Conservation (phyloP, 2,888 invertebrate species). For the Aethes cnicana region DNA sequence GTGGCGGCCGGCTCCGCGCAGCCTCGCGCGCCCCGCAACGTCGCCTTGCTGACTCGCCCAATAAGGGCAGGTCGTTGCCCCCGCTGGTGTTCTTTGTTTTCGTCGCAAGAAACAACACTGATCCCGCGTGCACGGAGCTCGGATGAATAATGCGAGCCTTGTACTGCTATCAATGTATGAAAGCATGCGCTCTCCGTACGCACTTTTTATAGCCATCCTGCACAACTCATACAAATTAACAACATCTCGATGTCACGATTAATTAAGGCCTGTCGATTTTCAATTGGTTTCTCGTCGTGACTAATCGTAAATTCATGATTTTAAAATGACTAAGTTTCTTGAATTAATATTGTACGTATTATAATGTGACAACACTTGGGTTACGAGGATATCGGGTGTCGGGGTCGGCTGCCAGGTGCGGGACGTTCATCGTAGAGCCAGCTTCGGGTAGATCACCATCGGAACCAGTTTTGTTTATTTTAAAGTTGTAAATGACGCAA, state of each 20-base stretch:
- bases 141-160: constrained; percentile 27
- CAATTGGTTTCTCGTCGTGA: neutral
- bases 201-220: constrained; percentile 3
- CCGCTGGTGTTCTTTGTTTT: constrained; percentile 30
- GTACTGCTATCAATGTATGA: constrained; percentile 23
- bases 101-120: constrained; percentile 29
- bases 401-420: constrained; percentile 70
- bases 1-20: constrained; percentile 24
- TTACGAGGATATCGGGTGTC: constrained; percentile 43
- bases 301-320: neutral
- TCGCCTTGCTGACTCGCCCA: constrained; percentile 24
- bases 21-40: constrained; percentile 21
- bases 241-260: neutral
- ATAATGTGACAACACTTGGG: constrained; percentile 17
- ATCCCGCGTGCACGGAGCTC: constrained; percentile 17
- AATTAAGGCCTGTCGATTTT: constrained; percentile 1
- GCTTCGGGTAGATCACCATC: constrained; percentile 79
- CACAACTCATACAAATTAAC: constrained; percentile 1
- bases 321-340: neutral
- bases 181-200: constrained; percentile 12
- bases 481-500: constrained; percentile 79
- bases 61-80: constrained; percentile 32
- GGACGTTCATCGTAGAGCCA: constrained; percentile 74
- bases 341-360: constrained; percentile 11
- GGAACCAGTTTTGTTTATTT: constrained; percentile 79